Base-by-base conservation (phyloP, 2,888 invertebrate genomes). In the Nephrotoma appendiculata region DNA sequence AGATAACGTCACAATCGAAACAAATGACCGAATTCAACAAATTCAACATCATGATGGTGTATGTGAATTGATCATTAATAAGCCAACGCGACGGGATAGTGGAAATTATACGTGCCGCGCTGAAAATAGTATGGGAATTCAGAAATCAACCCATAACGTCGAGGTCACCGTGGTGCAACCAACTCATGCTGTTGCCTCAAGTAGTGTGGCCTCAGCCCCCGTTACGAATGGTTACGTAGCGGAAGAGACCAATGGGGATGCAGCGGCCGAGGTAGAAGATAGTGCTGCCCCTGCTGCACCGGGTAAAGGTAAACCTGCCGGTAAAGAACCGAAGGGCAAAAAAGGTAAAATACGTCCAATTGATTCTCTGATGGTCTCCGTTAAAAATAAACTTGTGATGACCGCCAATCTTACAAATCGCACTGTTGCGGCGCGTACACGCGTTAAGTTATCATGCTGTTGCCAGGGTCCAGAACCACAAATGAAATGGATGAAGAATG, bases 391-490 rank as follows among this genome's bases (percentile, higher is more conserved):
- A 89, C 89, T 92, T 2, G 91, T 91, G 87, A 91, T 92, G 87
- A 90, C 90, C 87, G 90, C 90, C 41, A 90, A 91, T 88, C 88
- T 91, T 31, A 89, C 90, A 0, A 92, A 92, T 88, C 90, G 92
- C 0, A 91, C 91, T 88, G 89, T 91, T 9, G 90, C 91, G 9
- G 94, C 95, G 90, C 95, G 96, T 0, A 95, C 95, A 5, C 93
- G 95, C 88, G 95, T 96, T 5, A 96, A 96, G 91, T 90, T 97
- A 52, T 96, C 96, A 3, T 97, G 97, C 89, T 95, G 95, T 87
- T 93, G 96, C 1, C 92, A 96, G 57, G 95, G 96, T 6, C 94
- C 95, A 0, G 95, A 96, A 87, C 94, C 96, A 6, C 93, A 93
- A 48, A 92, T 96, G 9, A 93, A 94, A 87, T 97, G 97, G 97